phyloP scores from a whole-genome alignment of 2,888 invertebrate genomes.

The Amiota minor region DNA sequence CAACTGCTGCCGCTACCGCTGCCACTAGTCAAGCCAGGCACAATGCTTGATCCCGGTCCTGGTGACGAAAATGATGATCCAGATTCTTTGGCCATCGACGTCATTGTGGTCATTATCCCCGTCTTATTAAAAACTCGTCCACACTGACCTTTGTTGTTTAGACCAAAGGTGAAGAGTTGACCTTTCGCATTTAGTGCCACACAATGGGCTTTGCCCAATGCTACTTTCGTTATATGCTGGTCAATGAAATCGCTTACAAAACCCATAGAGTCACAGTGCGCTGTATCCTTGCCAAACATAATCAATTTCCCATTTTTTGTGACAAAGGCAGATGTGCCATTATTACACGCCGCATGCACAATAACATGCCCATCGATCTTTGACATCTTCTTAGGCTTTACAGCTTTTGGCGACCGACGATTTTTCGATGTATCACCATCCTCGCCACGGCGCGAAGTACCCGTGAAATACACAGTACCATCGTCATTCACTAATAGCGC shows the following conservation, averaged over 20 bases:
- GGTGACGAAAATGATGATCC: conserved; percentile 40
- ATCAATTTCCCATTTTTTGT: conserved; percentile 91
- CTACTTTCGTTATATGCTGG: conserved; percentile 82
- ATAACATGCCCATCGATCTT: conserved; percentile 91
- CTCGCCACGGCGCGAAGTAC: conserved; percentile 92
- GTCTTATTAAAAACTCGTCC: conserved; percentile 83
- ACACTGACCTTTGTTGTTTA: conserved; percentile 98
- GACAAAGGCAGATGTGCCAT: conserved; percentile 94
- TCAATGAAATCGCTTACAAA: conserved; percentile 84
- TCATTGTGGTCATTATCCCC: conserved; percentile 46
- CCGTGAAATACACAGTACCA: conserved; percentile 90
- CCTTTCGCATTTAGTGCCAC: conserved; percentile 91
- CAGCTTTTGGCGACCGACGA: conserved; percentile 89
- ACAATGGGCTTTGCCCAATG: conserved; percentile 97
- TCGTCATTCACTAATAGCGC: conserved; percentile 93
- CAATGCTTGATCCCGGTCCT: conserved; percentile 1
- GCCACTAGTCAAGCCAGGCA: not conserved
- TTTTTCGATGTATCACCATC: conserved; percentile 90
- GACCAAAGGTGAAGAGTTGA: conserved; percentile 94
- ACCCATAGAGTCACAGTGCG: conserved; percentile 85
- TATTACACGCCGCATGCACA: conserved; percentile 91
- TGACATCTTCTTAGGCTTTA: conserved; percentile 92
- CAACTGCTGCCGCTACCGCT: not conserved
- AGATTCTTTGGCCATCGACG: conserved; percentile 48
- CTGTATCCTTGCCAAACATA: conserved; percentile 95